These are phyloP conservation scores for Propithecus perrieri DNA, from an alignment of 2,797 vertebrate species.

Conservation along the genomic window DNA sequence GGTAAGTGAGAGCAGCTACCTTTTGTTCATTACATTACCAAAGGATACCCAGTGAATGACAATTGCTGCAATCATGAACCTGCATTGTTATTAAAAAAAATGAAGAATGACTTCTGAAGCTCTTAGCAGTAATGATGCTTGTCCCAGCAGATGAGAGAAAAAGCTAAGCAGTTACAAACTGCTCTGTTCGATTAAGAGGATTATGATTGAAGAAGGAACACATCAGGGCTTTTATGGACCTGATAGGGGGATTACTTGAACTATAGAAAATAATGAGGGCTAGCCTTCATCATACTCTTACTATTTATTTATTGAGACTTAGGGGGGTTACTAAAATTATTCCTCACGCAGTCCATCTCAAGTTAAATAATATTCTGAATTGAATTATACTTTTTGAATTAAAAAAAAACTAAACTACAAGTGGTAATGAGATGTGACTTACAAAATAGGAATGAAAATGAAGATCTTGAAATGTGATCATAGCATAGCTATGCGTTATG, in stretches of 20 bases:
- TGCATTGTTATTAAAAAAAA: slow-evolving; percentile 46
- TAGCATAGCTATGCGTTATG: neutral
- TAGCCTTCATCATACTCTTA: neutral
- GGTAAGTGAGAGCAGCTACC: slow-evolving; percentile 45
- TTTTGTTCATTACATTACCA: slow-evolving; percentile 73
- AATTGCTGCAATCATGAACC: slow-evolving; percentile 41
- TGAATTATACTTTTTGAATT: neutral
- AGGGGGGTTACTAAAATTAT: neutral
- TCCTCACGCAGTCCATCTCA: neutral
- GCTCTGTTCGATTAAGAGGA: slow-evolving; percentile 51
- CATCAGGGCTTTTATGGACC: slow-evolving; percentile 50
- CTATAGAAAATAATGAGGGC: slow-evolving; percentile 45
- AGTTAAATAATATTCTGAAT: neutral
- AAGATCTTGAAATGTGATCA: neutral
- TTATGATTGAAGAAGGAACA: slow-evolving; percentile 46
- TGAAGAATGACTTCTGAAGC: slow-evolving; percentile 49
- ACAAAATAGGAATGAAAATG: neutral
- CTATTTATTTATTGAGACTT: neutral
- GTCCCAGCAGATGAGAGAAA: slow-evolving; percentile 30
- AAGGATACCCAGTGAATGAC: slow-evolving; percentile 50
- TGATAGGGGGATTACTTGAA: slow-evolving; percentile 40
- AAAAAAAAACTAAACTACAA: neutral
- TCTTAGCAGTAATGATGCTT: slow-evolving; percentile 64
- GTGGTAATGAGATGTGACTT: neutral
- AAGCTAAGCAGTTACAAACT: slow-evolving; percentile 57